Evolutionary conservation across 2,113 vertebrate species (phyloP).

Genomic region (Ariopsis seemanni): DNA sequence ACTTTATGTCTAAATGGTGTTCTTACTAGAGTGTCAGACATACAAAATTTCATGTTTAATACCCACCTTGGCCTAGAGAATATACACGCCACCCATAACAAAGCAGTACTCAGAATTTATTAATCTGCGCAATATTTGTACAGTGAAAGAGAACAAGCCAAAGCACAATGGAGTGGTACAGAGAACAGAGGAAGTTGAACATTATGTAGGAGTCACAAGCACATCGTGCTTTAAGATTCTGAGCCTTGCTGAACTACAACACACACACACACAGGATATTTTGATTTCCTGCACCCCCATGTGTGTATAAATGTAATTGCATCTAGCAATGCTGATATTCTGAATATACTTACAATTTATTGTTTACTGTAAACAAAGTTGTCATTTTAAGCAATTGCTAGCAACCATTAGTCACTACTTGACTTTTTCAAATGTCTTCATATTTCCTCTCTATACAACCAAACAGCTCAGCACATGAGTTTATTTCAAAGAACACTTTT

Average conservation of each 20-base stretch:
- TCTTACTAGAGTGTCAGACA: not conserved
- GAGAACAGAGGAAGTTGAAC: not conserved
- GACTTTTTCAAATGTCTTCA: not conserved
- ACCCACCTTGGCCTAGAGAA: not conserved
- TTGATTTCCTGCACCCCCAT: constrained; percentile 8
- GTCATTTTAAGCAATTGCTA: not conserved
- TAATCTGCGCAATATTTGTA: not conserved
- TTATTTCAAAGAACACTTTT: not conserved
- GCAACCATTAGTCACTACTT: not conserved
- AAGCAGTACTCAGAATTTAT: not conserved
- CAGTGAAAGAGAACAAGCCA: not conserved
- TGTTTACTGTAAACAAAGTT: too few species aligned
- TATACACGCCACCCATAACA: too few species aligned
- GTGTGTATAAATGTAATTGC: constrained; percentile 3
- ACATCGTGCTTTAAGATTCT: not conserved
- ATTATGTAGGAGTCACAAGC: not conserved
- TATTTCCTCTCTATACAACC: not conserved
- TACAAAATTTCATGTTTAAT: not conserved
- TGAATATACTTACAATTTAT: not conserved
- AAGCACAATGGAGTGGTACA: not conserved
- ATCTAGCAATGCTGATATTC: not conserved
- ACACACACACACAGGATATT: not conserved
- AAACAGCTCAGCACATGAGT: not conserved
- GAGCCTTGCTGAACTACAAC: not conserved
- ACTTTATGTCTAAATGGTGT: not conserved